Conservation (phyloP, 2,113 vertebrate genomes). For the Megalops atlanticus region DNA sequence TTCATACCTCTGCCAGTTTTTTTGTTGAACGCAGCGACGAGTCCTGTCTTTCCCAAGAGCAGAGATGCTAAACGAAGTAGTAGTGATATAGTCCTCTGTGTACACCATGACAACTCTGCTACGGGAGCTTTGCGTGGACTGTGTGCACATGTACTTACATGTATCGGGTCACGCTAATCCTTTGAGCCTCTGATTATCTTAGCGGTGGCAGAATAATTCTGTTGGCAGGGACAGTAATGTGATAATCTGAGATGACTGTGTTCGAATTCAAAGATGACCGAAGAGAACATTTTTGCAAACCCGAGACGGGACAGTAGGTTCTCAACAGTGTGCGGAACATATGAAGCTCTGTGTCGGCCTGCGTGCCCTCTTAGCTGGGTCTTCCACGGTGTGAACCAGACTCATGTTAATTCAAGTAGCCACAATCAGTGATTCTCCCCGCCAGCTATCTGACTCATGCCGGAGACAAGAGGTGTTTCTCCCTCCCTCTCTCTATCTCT, state of each 20-base stretch:
- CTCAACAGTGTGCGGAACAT: background rate
- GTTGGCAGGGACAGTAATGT: background rate
- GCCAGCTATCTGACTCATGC: constrained; percentile 62
- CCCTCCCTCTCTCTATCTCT: constrained; percentile 10
- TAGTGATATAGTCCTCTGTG: background rate
- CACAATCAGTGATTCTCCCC: constrained; percentile 58
- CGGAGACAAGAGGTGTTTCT: constrained; percentile 56
- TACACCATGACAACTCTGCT: background rate
- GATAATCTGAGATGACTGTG: background rate
- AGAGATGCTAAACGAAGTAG: background rate
- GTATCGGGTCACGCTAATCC: background rate
- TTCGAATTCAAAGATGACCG: background rate
- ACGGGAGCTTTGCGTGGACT: background rate
- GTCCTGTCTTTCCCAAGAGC: background rate
- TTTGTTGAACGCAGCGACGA: background rate
- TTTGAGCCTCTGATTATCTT: background rate
- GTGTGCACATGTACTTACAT: background rate
- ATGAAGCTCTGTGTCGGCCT: background rate
- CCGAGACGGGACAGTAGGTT: background rate
- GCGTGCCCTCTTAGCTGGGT: background rate
- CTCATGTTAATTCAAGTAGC: constrained; percentile 53
- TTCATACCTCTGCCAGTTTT: background rate
- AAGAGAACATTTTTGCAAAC: background rate
- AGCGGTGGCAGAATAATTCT: background rate
- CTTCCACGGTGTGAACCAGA: constrained; percentile 9